A percentile compares a stretch with the other conserved stretches of the same genome.
Evolutionary conservation across 2,888 invertebrate genomes (phyloP).

Genomic region (Enchytraeus crypticus): DNA sequence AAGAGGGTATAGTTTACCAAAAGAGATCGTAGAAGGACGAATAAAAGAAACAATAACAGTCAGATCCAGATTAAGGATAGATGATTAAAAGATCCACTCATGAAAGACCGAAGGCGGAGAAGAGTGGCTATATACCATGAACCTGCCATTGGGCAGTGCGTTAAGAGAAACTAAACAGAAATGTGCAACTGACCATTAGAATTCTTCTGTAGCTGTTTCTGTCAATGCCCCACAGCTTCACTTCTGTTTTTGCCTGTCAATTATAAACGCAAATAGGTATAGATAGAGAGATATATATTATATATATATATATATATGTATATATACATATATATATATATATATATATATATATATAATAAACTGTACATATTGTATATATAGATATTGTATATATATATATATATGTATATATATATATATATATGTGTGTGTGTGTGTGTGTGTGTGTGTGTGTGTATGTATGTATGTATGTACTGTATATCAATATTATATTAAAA

Average conservation of each 20-base stretch:
- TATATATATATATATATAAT: neutral
- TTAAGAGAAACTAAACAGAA: neutral
- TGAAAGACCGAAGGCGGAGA: no score
- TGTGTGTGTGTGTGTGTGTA: neutral
- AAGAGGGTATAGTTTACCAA: no score
- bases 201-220: conserved; percentile 78
- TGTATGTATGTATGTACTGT: neutral
- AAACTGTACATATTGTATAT: no score
- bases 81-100: no score
- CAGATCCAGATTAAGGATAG: no score
- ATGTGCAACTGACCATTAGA: conserved; percentile 48
- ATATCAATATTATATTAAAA: no score
- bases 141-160: no score
- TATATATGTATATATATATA: neutral
- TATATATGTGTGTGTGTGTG: neutral
- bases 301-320: neutral
- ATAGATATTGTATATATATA: neutral
- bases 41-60: no score
- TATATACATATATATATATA: neutral
- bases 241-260: conserved; percentile 76
- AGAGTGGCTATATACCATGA: no score
- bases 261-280: neutral
- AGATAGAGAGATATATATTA: no score
- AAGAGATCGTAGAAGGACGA: no score
- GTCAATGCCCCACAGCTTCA: conserved; percentile 96